Percentiles rank a stretch among this genome's conserved stretches.
Evolutionary conservation across 2,888 invertebrate genomes (phyloP).

Genomic region (Carterocephalus palaemon): DNA sequence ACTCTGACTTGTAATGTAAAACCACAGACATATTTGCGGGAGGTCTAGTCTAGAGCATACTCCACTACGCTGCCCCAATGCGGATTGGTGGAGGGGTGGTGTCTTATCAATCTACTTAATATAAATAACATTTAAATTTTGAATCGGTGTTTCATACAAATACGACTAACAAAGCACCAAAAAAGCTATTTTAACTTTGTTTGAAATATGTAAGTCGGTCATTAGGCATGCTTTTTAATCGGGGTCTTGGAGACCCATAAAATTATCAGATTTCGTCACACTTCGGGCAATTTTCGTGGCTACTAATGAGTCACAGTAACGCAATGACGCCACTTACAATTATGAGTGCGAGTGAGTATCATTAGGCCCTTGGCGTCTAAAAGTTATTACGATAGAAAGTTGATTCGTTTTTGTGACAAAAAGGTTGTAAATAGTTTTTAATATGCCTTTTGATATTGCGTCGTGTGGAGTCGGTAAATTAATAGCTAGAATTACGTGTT

Average conservation of each 20-base stretch:
- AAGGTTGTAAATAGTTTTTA: slow-evolving; percentile 37
- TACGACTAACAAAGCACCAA: too few species aligned
- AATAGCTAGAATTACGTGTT: background rate
- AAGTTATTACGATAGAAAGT: slow-evolving; percentile 60
- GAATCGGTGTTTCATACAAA: too few species aligned
- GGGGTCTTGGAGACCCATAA: slow-evolving; percentile 47
- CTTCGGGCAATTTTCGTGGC: slow-evolving; percentile 61
- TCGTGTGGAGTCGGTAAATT: slow-evolving; percentile 15
- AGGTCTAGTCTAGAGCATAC: too few species aligned
- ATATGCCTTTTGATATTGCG: slow-evolving; percentile 35
- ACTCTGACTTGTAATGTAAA: too few species aligned
- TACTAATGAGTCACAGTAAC: slow-evolving; percentile 67
- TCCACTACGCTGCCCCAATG: too few species aligned
- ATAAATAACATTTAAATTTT: too few species aligned
- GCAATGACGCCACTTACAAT: slow-evolving; percentile 60
- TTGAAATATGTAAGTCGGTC: slow-evolving; percentile 30
- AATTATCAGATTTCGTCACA: slow-evolving; percentile 75
- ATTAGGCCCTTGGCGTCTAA: slow-evolving; percentile 38
- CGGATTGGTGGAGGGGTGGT: too few species aligned
- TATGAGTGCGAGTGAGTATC: slow-evolving; percentile 44
- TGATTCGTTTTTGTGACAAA: slow-evolving; percentile 50
- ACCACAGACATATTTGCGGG: too few species aligned
- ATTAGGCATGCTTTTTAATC: slow-evolving; percentile 53
- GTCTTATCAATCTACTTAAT: too few species aligned
- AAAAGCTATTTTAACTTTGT: too few species aligned